Evolutionary conservation across 2,888 invertebrate genomes (phyloP).

Genomic region (Catocala sponsa): DNA sequence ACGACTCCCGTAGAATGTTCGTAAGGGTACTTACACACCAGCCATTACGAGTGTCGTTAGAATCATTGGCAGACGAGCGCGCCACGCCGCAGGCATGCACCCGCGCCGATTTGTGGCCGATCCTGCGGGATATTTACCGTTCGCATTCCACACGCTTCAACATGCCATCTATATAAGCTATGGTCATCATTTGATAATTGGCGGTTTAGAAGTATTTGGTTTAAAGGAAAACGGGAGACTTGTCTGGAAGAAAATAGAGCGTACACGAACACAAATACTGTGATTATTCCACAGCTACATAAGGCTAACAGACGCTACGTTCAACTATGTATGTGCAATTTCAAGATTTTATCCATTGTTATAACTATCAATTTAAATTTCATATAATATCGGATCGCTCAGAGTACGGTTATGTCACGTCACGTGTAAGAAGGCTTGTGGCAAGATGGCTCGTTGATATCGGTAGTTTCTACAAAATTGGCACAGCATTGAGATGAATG

Average conservation of each 20-base stretch:
- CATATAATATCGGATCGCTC: too few species aligned
- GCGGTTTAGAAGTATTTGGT: constrained; percentile 38
- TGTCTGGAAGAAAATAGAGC: not conserved
- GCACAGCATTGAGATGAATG: too few species aligned
- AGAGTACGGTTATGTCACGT: too few species aligned
- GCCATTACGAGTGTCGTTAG: constrained; percentile 60
- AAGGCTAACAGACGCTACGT: too few species aligned
- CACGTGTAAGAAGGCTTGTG: too few species aligned
- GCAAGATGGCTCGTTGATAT: too few species aligned
- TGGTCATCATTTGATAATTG: constrained; percentile 28
- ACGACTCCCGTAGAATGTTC: constrained; percentile 39
- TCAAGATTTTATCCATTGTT: too few species aligned
- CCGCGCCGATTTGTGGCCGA: constrained; percentile 21
- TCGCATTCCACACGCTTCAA: constrained; percentile 46
- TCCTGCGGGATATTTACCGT: constrained; percentile 62
- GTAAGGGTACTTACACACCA: constrained; percentile 55
- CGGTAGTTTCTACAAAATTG: too few species aligned
- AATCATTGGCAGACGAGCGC: constrained; percentile 38
- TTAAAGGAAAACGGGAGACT: constrained; percentile 12
- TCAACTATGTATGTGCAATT: not conserved
- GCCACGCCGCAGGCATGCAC: constrained; percentile 25
- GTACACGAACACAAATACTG: not conserved
- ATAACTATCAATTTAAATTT: too few species aligned
- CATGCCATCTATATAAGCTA: constrained; percentile 24
- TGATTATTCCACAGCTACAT: too few species aligned